A percentile compares a stretch with the other conserved stretches of the same genome.
phyloP scores from a whole-genome alignment of 2,113 vertebrate species.

The Calidris pygmaea region DNA sequence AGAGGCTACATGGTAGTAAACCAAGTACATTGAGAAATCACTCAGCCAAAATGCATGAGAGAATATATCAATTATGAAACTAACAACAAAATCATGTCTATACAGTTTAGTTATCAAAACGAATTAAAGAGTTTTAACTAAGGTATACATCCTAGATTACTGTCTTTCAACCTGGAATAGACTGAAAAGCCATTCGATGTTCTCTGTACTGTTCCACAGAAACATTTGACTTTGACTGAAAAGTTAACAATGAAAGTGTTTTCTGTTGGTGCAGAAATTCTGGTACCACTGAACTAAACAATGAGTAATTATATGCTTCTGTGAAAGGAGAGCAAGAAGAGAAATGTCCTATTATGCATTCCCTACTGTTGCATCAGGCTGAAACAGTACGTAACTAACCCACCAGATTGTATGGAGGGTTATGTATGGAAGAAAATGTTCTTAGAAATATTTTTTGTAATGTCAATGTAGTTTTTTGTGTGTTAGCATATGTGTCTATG shows the following conservation, averaged over 20 bases:
- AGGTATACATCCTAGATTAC: background rate
- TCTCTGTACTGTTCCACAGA: background rate
- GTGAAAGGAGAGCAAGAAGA: background rate
- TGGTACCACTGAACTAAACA: background rate
- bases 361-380: background rate
- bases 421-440: background rate
- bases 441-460: background rate
- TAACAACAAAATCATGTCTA: background rate
- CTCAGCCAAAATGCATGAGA: slow-evolving; percentile 15
- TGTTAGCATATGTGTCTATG: background rate
- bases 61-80: slow-evolving; percentile 36
- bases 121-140: background rate
- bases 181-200: background rate
- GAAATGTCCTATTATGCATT: background rate
- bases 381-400: background rate
- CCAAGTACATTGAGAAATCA: slow-evolving; percentile 29
- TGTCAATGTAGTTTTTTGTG: background rate
- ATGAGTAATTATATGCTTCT: background rate
- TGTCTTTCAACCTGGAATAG: background rate
- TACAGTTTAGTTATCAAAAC: background rate
- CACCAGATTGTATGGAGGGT: background rate
- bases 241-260: background rate
- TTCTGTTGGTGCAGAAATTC: background rate
- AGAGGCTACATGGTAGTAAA: background rate
- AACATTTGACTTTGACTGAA: background rate